A percentile compares a stretch with the other conserved stretches of the same genome.
These are phyloP conservation scores for Leucophenga maculata DNA, from an alignment of 2,888 invertebrate genomes.

Conservation along the genomic window DNA sequence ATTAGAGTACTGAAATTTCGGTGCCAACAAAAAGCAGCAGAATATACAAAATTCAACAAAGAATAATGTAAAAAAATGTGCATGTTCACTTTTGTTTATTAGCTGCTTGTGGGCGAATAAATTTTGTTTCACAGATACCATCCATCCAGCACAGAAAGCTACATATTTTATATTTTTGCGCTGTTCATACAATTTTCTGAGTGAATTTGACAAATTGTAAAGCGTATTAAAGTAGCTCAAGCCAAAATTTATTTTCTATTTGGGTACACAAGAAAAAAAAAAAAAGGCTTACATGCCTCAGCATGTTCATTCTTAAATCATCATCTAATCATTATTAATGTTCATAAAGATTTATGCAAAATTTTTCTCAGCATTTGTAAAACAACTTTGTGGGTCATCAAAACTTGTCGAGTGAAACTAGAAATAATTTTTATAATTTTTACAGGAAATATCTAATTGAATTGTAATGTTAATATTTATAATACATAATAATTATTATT, in stretches of 20 bases:
- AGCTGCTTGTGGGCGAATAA: conserved; percentile 12
- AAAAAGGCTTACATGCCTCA: too few relatives aligned
- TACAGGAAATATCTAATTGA: too few relatives aligned
- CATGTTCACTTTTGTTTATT: conserved; percentile 50
- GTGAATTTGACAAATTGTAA: conserved; percentile 19
- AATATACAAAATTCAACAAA: conserved; percentile 26
- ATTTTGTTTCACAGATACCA: background rate
- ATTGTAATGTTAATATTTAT: too few relatives aligned
- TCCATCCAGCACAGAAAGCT: background rate
- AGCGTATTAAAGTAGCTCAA: background rate
- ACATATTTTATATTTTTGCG: background rate
- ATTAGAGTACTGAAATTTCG: background rate
- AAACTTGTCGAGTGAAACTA: too few relatives aligned
- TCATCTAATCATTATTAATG: background rate
- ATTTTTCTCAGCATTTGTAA: background rate
- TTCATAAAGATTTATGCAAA: background rate
- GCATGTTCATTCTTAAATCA: too few relatives aligned
- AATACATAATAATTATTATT: too few relatives aligned
- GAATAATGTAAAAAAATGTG: conserved; percentile 58
- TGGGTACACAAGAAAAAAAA: background rate
- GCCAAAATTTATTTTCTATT: background rate
- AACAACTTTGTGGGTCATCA: too few relatives aligned
- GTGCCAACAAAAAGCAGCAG: background rate
- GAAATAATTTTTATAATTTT: too few relatives aligned
- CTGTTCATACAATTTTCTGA: background rate